A percentile compares a stretch with the other conserved stretches of the same genome.
phyloP scores from a whole-genome alignment of 2,797 vertebrate species.

The Macropodus opercularis region DNA sequence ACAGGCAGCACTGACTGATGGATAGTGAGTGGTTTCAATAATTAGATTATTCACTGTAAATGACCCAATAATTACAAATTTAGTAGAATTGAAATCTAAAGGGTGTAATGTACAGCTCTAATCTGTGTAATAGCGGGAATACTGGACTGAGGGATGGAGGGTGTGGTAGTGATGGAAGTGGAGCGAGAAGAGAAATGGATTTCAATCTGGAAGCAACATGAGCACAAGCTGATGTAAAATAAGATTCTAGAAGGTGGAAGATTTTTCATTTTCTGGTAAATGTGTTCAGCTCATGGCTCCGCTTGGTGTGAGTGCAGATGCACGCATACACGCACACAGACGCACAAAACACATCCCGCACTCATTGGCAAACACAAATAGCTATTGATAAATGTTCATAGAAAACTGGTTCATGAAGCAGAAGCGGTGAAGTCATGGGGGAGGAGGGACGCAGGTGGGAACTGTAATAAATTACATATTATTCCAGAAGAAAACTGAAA shows the following conservation, averaged over 20 bases:
- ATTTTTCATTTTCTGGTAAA: slow-evolving; percentile 38
- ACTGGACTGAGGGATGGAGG: background rate
- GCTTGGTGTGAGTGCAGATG: background rate
- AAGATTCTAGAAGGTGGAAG: slow-evolving; percentile 15
- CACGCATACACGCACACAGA: slow-evolving; percentile 4
- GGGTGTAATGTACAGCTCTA: slow-evolving; percentile 3
- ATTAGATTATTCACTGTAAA: slow-evolving; percentile 34
- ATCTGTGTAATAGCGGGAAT: background rate
- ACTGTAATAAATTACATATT: slow-evolving; percentile 5
- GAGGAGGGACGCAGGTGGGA: slow-evolving; percentile 34
- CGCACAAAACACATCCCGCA: slow-evolving; percentile 10
- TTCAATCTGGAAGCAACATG: slow-evolving; percentile 16
- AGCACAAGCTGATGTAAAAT: slow-evolving; percentile 13
- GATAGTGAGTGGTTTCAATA: slow-evolving; percentile 15
- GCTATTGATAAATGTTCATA: slow-evolving; percentile 40
- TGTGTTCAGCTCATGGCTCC: slow-evolving; percentile 24
- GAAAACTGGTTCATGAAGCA: slow-evolving; percentile 35
- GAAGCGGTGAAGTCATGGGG: background rate
- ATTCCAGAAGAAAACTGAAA: slow-evolving; percentile 1
- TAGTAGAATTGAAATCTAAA: slow-evolving; percentile 14
- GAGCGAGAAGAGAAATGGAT: slow-evolving; percentile 31
- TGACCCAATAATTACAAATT: slow-evolving; percentile 30
- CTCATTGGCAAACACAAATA: slow-evolving; percentile 19
- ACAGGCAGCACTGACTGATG: background rate
- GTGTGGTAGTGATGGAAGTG: background rate